Percentiles rank a stretch among this genome's conserved stretches.
Evolutionary conservation across 2,888 invertebrate species (phyloP).

Genomic region (Calameuta pallipes): DNA sequence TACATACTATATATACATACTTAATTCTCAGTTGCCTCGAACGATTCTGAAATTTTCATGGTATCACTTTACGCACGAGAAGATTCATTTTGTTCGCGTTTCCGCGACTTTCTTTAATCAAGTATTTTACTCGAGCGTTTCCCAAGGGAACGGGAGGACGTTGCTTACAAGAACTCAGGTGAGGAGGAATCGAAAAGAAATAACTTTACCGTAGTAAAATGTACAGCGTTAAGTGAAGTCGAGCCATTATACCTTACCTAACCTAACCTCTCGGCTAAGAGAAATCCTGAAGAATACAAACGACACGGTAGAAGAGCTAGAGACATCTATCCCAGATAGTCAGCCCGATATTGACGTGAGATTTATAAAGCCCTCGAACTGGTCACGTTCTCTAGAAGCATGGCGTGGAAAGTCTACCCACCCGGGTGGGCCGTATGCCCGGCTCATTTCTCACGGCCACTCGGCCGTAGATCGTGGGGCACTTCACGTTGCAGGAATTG

Average conservation of each 20-base stretch:
- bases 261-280: neutral
- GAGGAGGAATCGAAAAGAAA: neutral
- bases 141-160: neutral
- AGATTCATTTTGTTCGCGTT: neutral
- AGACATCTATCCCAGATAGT: neutral
- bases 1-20: neutral
- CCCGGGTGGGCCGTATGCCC: constrained; percentile 10
- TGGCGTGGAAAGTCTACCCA: neutral
- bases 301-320: neutral
- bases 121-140: neutral
- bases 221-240: neutral
- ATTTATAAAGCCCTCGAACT: constrained; percentile 48
- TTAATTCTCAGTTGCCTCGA: too few species aligned
- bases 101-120: neutral
- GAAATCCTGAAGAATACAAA: neutral
- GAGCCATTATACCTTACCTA: neutral
- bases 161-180: neutral
- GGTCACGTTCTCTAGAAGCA: constrained; percentile 41
- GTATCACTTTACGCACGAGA: neutral
- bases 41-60: neutral
- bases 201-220: neutral
- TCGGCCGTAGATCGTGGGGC: constrained; percentile 13
- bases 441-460: constrained; percentile 27
- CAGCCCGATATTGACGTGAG: constrained; percentile 44
- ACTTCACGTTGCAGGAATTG: neutral